Evolutionary conservation across 2,888 invertebrate genomes (phyloP).

Genomic region (Drosophila sordidapex): DNA sequence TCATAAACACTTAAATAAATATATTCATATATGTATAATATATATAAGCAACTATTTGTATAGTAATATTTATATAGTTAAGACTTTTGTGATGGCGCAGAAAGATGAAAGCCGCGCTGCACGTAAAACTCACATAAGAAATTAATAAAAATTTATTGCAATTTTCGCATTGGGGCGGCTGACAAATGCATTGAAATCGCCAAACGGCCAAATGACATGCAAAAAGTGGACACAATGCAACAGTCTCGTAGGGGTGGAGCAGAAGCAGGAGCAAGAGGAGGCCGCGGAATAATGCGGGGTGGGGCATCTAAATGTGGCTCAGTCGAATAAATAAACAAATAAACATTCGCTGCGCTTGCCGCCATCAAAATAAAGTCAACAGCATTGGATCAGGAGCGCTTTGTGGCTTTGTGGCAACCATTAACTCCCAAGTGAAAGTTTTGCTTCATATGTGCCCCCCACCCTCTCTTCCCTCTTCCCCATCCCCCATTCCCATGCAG

Average conservation of each 20-base stretch:
- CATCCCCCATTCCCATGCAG: constrained; percentile 3
- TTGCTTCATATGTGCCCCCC: constrained; percentile 20
- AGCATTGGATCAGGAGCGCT: constrained; percentile 42
- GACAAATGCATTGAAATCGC: constrained; percentile 46
- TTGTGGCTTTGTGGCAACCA: constrained; percentile 35
- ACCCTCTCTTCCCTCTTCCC: not conserved
- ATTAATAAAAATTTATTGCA: constrained; percentile 57
- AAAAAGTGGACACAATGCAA: constrained; percentile 48
- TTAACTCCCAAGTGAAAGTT: constrained; percentile 70
- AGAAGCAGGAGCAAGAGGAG: not conserved
- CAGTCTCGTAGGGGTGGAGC: constrained; percentile 1
- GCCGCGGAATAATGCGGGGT: not conserved
- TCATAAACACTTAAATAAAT: constrained; percentile 30
- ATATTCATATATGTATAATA: not conserved
- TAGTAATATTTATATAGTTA: constrained; percentile 16
- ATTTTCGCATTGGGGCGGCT: constrained; percentile 40
- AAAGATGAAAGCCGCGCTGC: constrained; percentile 48
- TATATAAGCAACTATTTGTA: constrained; percentile 1
- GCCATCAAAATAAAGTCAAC: constrained; percentile 62
- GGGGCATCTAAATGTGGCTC: constrained; percentile 33
- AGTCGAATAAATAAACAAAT: constrained; percentile 54
- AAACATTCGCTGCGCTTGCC: constrained; percentile 55
- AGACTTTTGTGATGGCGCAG: constrained; percentile 24
- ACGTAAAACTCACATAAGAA: constrained; percentile 56
- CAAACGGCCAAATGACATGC: constrained; percentile 58